Evolutionary conservation across 2,797 vertebrate genomes (phyloP), one percentile per base, ranked within the genome.

Genomic region (Manis javanica): DNA sequence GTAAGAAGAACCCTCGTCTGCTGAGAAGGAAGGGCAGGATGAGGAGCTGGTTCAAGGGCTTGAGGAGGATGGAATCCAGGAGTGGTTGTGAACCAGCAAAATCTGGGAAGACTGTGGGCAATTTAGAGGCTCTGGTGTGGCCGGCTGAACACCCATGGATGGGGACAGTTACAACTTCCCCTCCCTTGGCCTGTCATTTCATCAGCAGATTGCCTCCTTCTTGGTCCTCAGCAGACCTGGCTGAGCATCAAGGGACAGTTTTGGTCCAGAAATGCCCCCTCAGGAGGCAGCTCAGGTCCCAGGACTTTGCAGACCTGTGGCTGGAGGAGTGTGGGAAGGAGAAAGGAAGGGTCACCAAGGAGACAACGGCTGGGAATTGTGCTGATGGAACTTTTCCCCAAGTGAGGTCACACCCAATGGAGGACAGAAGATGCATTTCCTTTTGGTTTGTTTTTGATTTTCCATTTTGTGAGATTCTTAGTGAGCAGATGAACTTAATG

Each of bases 41-140:
- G 74, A 66, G 23, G 37, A 53, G 23, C 31, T 46, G 10, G 23
- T 23, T 55, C 29, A 13, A 13, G 49, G 46, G 23, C 11, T 83
- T 2, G 0, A 3, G 18, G 24, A 63, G 37, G 46, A 82, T 29
- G 51, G n/a, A 77, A 19, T 68, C 13, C 23, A 39, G 79, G 42
- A 71, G 51, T 61, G 37, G 10, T 16, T 26, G 26, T 34, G 8
- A 1, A 57, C 42, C 21, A 68, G 79, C 46, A 82, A 95, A 75
- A 64, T 55, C 15, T 37, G 90, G 53, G 84, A n/a, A 90, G 93
- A 46, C 37, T 59, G 53, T 1, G 39, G 68, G 57, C 77, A 81
- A 86, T 86, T 94, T 74, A 85, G 49, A 87, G 90, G 87, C 86
- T 96, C 90, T 18, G 49, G 94, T 59, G 87, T 94, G 96, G 59